Evolutionary conservation across 2,888 invertebrate genomes (phyloP).

Genomic region (Cinara cedri): DNA sequence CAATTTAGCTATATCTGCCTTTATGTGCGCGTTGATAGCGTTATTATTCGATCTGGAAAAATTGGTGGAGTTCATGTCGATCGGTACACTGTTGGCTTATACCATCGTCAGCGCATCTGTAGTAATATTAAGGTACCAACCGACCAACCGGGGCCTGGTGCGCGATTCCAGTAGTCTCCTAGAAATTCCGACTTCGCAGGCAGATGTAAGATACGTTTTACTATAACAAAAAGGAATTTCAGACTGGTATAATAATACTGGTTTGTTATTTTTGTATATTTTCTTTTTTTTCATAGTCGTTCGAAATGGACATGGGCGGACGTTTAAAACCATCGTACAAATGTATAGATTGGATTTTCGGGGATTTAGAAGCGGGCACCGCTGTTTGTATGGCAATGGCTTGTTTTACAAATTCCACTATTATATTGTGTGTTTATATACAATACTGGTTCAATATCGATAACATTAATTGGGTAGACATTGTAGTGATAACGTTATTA

Average conservation of each 20-base stretch:
- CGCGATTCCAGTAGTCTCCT: conserved; percentile 49
- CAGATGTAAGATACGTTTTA: conserved; percentile 51
- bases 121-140: conserved; percentile 82
- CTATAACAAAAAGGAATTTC: not conserved
- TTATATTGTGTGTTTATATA: conserved; percentile 72
- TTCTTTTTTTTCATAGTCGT: conserved; percentile 28
- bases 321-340: conserved; percentile 73
- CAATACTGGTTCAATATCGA: conserved; percentile 66
- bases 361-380: conserved; percentile 77
- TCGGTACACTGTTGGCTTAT: conserved; percentile 85
- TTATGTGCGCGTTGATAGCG: conserved; percentile 79
- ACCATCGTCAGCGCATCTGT: conserved; percentile 91
- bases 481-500: conserved; percentile 70
- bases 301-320: conserved; percentile 66
- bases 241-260: too few relatives aligned
- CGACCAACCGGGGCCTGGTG: conserved; percentile 61
- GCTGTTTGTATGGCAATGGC: conserved; percentile 77
- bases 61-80: conserved; percentile 93
- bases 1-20: conserved; percentile 78
- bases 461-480: conserved; percentile 71
- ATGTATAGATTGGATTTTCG: conserved; percentile 76
- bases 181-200: conserved; percentile 49
- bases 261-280: not conserved
- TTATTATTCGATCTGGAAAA: conserved; percentile 86
- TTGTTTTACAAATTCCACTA: conserved; percentile 71